These are phyloP conservation scores for Fragum fragum DNA, from an alignment of 2,888 invertebrate genomes.

Conservation along the genomic window DNA sequence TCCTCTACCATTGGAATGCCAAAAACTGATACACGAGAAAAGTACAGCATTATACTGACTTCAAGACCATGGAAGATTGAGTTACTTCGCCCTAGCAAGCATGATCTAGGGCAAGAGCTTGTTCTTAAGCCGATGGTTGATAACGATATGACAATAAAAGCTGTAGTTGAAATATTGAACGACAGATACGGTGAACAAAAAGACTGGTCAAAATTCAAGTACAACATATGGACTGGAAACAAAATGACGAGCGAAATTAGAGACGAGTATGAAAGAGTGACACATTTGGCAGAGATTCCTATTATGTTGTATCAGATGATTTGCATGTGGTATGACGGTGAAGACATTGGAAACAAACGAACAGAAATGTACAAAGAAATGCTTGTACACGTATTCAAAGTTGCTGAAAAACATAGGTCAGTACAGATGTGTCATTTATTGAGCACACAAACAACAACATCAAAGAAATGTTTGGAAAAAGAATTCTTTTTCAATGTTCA, in stretches of 20 bases:
- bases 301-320: constrained; percentile 15
- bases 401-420: constrained; percentile 1
- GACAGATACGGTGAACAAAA: background rate
- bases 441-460: background rate
- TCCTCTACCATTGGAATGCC: background rate
- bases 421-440: background rate
- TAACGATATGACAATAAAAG: background rate
- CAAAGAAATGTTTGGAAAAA: background rate
- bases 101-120: background rate
- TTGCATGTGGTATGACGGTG: constrained; percentile 29
- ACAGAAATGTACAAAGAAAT: constrained; percentile 7
- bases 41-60: background rate
- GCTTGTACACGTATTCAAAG: background rate
- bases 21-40: background rate
- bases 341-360: background rate
- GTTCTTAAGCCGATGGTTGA: background rate
- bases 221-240: background rate
- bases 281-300: background rate
- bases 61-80: constrained; percentile 27
- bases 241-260: background rate
- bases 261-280: background rate
- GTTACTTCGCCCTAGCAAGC: background rate
- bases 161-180: background rate
- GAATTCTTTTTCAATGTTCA: background rate
- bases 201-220: background rate